Conservation (phyloP, 2,113 vertebrate species). For the Sterna hirundo region DNA sequence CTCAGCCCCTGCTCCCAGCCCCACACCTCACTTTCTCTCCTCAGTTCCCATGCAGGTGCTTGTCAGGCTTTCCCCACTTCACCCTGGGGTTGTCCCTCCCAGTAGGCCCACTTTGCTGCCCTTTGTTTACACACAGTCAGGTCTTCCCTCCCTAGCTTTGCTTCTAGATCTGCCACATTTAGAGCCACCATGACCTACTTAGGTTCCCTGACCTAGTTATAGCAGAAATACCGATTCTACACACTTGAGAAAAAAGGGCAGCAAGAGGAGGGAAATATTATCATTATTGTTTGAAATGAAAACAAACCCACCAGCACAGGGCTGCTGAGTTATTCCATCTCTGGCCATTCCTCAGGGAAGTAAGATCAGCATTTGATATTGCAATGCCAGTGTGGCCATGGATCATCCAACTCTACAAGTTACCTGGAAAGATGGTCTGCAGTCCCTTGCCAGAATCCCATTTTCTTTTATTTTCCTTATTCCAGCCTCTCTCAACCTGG, state of each 20-base stretch:
- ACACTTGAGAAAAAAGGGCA: constrained; percentile 46
- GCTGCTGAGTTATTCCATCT: neutral
- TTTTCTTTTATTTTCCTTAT: neutral
- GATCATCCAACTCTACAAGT: neutral
- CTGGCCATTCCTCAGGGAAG: neutral
- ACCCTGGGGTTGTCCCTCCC: neutral
- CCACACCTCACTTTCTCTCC: neutral
- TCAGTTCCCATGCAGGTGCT: neutral
- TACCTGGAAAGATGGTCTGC: neutral
- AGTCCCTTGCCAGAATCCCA: neutral
- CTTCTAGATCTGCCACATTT: constrained; percentile 47
- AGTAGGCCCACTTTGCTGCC: neutral
- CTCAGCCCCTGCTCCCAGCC: neutral
- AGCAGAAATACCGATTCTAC: constrained; percentile 59
- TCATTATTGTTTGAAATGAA: constrained; percentile 28
- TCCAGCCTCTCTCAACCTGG: neutral
- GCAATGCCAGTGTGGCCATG: neutral
- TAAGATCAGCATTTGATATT: neutral
- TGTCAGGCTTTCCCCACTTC: neutral
- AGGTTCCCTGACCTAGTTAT: constrained; percentile 74
- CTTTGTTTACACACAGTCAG: constrained; percentile 34
- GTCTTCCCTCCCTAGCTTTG: neutral
- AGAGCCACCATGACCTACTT: constrained; percentile 74
- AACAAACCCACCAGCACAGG: constrained; percentile 17
- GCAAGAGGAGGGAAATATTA: constrained; percentile 13